These are phyloP conservation scores for Caenorhabditis panamensis DNA, from an alignment of 2,888 invertebrate genomes.

Conservation along the genomic window DNA sequence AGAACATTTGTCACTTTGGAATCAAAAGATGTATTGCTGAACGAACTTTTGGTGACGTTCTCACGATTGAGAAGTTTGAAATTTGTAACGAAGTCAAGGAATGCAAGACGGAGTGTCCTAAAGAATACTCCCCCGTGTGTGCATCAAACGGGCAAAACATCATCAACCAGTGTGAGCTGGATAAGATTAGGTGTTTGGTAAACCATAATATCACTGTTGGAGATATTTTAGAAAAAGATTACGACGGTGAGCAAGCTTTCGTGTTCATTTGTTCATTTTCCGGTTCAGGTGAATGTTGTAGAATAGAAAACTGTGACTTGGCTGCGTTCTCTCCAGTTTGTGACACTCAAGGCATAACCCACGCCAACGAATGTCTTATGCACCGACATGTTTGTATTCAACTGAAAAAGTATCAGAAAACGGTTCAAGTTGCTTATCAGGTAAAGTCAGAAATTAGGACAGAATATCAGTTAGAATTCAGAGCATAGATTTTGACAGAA, in stretches of 20 bases:
- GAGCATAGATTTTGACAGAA: neutral
- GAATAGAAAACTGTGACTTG: conserved; percentile 58
- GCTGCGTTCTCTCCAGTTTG: conserved; percentile 66
- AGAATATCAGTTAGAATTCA: neutral
- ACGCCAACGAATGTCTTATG: conserved; percentile 76
- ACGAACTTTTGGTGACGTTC: conserved; percentile 62
- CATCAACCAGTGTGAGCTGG: conserved; percentile 74
- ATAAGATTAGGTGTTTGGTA: conserved; percentile 70
- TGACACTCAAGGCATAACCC: conserved; percentile 69
- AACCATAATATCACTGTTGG: conserved; percentile 60
- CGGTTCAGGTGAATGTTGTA: conserved; percentile 72
- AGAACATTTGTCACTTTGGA: conserved; percentile 78
- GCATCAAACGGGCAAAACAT: conserved; percentile 73
- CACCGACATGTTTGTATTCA: conserved; percentile 69
- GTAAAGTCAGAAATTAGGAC: conserved; percentile 18
- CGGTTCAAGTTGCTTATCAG: conserved; percentile 63
- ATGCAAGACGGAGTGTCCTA: conserved; percentile 69
- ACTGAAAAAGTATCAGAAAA: conserved; percentile 55
- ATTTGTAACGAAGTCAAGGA: conserved; percentile 64
- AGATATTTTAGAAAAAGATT: conserved; percentile 55
- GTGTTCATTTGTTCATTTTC: neutral
- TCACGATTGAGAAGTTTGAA: conserved; percentile 72
- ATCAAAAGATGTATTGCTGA: conserved; percentile 74
- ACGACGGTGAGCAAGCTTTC: conserved; percentile 57
- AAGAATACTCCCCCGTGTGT: conserved; percentile 74